Evolutionary conservation across 2,888 invertebrate species (phyloP), one percentile per base, ranked within the genome.

Genomic region (Noctua comes): DNA sequence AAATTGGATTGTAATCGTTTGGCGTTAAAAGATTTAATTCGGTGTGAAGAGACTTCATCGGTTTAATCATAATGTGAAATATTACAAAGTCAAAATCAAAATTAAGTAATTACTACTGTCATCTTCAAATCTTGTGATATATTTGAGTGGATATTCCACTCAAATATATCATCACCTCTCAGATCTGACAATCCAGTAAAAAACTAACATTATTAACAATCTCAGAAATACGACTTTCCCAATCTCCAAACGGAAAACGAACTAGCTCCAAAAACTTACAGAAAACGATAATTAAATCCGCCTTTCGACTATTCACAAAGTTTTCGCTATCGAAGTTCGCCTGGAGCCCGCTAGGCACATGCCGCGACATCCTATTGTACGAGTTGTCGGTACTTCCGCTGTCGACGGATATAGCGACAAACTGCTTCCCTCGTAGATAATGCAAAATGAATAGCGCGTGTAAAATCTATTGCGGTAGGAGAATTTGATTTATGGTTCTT

Each of bases 401-500:
- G 79, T 24, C 83, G 72, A 73, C 91, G 94, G 94, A 94, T 91
- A 92, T 90, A 87, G 82, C 84, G 91, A 92, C 93, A 94, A 92
- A 93, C 89, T 88, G 87, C 91, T 93, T 91, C 93, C 87, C 80
- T 46, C 92, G 79, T 83, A 83, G 88, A 91, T 91, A 92, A 92
- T 91, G 91, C 88, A 87, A 89, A 89, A 88, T 87, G 86, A 86
- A 82, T 76, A 69, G 76, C 69, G n/a, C 18, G 36, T 46, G 36
- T 18, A 54, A 72, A 68, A 68, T 79, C 36, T 80, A 59, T 79
- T 71, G 73, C 54, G 24, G 72, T n/a, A 11, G 8, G 6, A 27
- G 18, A n/a, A 3, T 68, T 71, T 68, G 66, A 68, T 70, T 77
- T 77, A 83, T 31, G 51, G 3, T 13, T 73, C 7, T 36, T 40